phyloP scores from a whole-genome alignment of 2,113 vertebrate species.

The Coracopsis vasa region DNA sequence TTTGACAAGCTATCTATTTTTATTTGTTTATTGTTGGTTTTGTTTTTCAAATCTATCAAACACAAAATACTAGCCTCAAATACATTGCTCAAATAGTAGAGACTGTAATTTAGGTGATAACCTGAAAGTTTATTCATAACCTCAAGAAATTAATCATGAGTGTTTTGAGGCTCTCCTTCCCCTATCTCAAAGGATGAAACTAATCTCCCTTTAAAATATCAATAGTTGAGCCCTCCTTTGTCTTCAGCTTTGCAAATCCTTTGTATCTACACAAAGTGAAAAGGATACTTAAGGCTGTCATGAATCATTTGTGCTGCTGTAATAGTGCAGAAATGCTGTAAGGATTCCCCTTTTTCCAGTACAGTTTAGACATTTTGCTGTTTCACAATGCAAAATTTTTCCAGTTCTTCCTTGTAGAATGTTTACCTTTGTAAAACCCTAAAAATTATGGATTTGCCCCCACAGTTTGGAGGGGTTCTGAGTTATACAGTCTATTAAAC shows the following conservation, averaged over 20 bases:
- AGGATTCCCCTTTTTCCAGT: not conserved
- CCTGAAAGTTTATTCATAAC: not conserved
- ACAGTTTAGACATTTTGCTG: not conserved
- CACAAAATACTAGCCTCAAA: not conserved
- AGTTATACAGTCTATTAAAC: not conserved
- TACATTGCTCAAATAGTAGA: not conserved
- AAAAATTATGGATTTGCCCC: not conserved
- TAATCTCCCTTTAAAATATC: not conserved
- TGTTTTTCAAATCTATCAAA: not conserved
- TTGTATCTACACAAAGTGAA: not conserved
- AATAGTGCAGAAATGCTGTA: not conserved
- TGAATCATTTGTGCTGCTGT: not conserved
- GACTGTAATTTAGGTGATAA: not conserved
- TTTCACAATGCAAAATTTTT: not conserved
- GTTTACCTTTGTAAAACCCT: not conserved
- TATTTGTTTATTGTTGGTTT: not conserved
- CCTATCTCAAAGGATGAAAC: not conserved
- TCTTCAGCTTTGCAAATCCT: not conserved
- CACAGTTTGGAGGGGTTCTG: accelerated
- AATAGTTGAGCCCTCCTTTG: not conserved
- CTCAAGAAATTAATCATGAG: not conserved
- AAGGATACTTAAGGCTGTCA: not conserved
- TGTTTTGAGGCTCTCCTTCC: not conserved
- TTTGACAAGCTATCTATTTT: not conserved
- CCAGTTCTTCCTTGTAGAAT: not conserved